Evolutionary conservation across 2,888 invertebrate species (phyloP).

Genomic region (Seira musarum): DNA sequence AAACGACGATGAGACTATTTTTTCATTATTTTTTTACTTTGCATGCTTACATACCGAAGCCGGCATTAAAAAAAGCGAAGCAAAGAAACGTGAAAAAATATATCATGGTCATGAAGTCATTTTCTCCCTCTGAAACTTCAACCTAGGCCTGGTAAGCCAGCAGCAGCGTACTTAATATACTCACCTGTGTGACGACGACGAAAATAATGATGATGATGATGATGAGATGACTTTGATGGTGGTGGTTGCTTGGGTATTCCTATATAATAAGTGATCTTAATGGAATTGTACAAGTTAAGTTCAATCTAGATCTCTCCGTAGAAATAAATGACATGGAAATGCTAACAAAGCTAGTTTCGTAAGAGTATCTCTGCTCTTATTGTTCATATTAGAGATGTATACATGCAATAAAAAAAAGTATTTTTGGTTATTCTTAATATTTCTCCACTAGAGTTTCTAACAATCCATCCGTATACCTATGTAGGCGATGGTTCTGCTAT

Average conservation of each 20-base stretch:
- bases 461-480: neutral
- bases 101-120: no score
- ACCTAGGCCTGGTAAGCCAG: neutral
- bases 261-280: neutral
- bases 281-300: neutral
- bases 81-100: neutral
- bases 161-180: neutral
- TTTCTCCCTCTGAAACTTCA: neutral
- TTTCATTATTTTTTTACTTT: no score
- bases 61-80: neutral
- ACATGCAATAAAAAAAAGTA: no score
- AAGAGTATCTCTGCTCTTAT: neutral
- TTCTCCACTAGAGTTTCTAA: neutral
- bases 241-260: neutral
- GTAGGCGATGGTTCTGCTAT: no score
- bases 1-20: neutral
- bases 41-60: neutral
- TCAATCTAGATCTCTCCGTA: constrained; percentile 4
- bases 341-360: neutral
- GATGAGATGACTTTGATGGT: neutral
- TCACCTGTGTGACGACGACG: neutral
- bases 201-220: no score
- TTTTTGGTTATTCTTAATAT: neutral
- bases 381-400: no score
- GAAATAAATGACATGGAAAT: neutral